Evolutionary conservation across 2,888 invertebrate genomes (phyloP), one percentile per base, ranked within the genome.

Genomic region (Myopa tessellatipennis): DNA sequence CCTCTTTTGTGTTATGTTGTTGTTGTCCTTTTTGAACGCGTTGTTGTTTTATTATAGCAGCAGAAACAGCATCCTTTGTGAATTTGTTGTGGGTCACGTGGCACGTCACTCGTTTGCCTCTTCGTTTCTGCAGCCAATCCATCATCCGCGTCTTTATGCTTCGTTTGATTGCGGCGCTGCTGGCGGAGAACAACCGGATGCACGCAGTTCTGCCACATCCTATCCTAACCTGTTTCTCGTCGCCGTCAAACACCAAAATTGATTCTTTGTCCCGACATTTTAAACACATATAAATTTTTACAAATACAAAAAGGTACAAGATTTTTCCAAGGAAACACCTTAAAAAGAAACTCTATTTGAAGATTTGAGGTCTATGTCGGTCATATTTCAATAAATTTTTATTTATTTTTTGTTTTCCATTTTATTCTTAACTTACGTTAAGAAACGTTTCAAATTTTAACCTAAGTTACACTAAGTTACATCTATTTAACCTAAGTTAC

Each of bases 121-220:
- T 84, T 87, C 85, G 85, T 84, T 86, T 84, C 82, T 80, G 81
- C 83, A 85, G 84, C 87, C 86, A 87, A 87, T 87, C 87, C 86
- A 87, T 87, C 87, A 87, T 26, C n/a, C 69, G 18, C 8, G 36
- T 52, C 34, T 72, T 60, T 72, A 40, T 50, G 50, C 34, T 70
- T 55, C 55, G 55, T 55, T 55, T 16, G 16, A 55, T 16, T 38
- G 10, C n/a, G 36, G 40, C n/a, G 60, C 45, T 36, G 60, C 14
- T 18, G n/a, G 50, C 18, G 82, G 82, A 18, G 73, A 82, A 85
- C 82, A 84, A 83, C 80, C 81, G 76, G 79, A 74, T 83, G 82
- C 84, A 36, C 26, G 36, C 67, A 74, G 58, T 34, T 45, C 45
- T 70, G 50, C 69, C 76, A 70, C 61, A 63, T 70, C 69, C 76